A percentile compares a stretch with the other conserved stretches of the same genome.
Conservation (phyloP, 2,888 invertebrate species). For the Drosophila prolongata region DNA sequence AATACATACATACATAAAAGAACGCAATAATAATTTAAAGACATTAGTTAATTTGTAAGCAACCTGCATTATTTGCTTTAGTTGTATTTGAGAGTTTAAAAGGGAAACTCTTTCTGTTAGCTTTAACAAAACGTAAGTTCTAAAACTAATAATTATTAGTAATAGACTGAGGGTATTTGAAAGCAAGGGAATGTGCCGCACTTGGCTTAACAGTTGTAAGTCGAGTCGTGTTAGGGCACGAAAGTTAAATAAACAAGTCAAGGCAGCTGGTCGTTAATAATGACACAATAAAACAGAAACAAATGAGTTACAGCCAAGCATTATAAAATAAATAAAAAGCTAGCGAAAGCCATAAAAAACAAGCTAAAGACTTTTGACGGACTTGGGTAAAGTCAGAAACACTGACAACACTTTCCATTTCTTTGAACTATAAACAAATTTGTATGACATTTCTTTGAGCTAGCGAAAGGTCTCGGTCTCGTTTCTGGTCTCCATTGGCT, state of each 20-base stretch:
- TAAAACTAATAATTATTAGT: neutral
- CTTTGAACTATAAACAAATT: constrained; percentile 30
- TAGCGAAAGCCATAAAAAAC: constrained; percentile 42
- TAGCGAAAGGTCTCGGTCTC: constrained; percentile 25
- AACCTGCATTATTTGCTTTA: no score
- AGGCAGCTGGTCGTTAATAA: constrained; percentile 11
- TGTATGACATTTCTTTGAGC: constrained; percentile 31
- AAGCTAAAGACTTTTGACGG: neutral
- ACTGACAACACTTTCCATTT: constrained; percentile 55
- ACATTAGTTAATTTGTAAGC: no score
- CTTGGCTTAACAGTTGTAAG: constrained; percentile 4
- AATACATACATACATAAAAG: no score
- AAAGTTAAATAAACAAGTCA: constrained; percentile 23
- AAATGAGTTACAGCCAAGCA: constrained; percentile 6
- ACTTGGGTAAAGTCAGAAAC: neutral
- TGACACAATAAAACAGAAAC: constrained; percentile 40
- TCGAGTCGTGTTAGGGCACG: constrained; percentile 1
- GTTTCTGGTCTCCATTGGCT: constrained; percentile 1
- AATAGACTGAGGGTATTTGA: neutral
- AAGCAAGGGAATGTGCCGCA: constrained; percentile 2
- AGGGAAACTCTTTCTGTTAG: neutral
- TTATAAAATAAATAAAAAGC: constrained; percentile 32
- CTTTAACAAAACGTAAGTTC: neutral
- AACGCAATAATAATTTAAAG: no score
- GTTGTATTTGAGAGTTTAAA: neutral